phyloP scores from a whole-genome alignment of 1,140 invertebrate genomes.

The Drosophila micromelanica region DNA sequence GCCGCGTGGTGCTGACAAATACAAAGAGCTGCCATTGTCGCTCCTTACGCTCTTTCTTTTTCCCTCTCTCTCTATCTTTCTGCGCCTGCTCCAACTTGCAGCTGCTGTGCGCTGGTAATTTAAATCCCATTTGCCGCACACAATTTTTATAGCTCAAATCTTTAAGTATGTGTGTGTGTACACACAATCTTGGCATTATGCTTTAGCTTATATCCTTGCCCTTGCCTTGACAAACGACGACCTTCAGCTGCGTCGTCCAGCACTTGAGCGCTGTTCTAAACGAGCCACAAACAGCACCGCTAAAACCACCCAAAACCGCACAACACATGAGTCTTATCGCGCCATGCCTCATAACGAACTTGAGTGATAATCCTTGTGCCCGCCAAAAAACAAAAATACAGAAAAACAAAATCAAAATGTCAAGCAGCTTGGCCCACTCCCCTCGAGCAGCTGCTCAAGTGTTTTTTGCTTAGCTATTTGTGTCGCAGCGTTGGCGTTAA shows the following conservation, averaged over 20 bases:
- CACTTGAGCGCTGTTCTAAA: constrained; percentile 31
- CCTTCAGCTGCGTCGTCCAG: constrained; percentile 59
- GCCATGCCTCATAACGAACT: constrained; percentile 72
- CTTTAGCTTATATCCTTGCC: constrained; percentile 66
- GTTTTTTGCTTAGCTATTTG: neutral
- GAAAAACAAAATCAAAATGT: constrained; percentile 54
- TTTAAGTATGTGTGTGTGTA: constrained; percentile 21
- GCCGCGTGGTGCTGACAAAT: constrained; percentile 47
- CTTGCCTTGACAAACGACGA: constrained; percentile 68
- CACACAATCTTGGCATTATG: constrained; percentile 50
- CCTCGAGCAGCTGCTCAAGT: neutral
- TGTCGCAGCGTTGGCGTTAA: neutral
- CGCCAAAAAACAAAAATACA: constrained; percentile 29
- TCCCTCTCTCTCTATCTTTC: constrained; percentile 3
- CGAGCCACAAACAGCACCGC: constrained; percentile 1
- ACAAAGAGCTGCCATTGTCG: constrained; percentile 36
- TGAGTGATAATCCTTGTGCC: constrained; percentile 73
- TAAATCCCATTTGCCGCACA: constrained; percentile 44
- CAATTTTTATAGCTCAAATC: constrained; percentile 47
- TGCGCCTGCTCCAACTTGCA: constrained; percentile 68
- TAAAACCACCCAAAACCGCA: no score
- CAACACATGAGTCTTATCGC: constrained; percentile 54
- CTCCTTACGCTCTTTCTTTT: constrained; percentile 6
- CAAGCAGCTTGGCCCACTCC: constrained; percentile 45
- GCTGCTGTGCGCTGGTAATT: constrained; percentile 46